Conservation (phyloP, 2,113 vertebrate genomes). For the Jacana jacana region DNA sequence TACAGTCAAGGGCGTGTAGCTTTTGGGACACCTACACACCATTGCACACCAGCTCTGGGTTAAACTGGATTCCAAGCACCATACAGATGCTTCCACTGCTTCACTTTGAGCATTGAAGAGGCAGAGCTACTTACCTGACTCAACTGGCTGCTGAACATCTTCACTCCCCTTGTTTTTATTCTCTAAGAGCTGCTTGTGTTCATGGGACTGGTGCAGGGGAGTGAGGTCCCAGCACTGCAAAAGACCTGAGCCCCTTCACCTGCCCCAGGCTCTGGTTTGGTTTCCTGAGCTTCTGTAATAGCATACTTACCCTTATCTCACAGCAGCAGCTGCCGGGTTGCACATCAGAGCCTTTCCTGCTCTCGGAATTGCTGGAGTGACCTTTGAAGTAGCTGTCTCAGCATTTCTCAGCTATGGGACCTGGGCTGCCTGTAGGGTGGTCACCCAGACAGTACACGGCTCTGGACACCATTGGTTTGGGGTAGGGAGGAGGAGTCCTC, state of each 20-base stretch:
- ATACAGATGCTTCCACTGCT: background rate
- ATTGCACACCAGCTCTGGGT: background rate
- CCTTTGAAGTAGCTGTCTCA: constrained; percentile 26
- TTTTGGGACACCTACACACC: background rate
- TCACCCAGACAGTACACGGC: background rate
- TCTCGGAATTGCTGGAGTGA: fast-evolving
- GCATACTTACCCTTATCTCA: background rate
- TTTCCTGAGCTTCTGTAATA: background rate
- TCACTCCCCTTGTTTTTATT: background rate
- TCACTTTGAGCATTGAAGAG: background rate
- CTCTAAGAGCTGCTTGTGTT: background rate
- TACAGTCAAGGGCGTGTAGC: background rate
- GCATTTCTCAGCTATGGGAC: fast-evolving
- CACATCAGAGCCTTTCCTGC: background rate
- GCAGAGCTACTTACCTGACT: background rate
- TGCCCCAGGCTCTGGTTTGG: background rate
- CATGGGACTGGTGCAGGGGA: background rate
- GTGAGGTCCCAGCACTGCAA: fast-evolving
- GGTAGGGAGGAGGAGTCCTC: background rate
- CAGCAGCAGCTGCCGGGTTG: background rate
- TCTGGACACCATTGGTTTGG: fast-evolving
- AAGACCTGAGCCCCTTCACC: fast-evolving
- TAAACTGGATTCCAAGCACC: background rate
- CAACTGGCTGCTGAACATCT: background rate
- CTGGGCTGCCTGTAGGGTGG: fast-evolving